A percentile compares a stretch with the other conserved stretches of the same genome.
Evolutionary conservation across 2,888 invertebrate genomes (phyloP).

Genomic region (Nephrotoma guestfalica): DNA sequence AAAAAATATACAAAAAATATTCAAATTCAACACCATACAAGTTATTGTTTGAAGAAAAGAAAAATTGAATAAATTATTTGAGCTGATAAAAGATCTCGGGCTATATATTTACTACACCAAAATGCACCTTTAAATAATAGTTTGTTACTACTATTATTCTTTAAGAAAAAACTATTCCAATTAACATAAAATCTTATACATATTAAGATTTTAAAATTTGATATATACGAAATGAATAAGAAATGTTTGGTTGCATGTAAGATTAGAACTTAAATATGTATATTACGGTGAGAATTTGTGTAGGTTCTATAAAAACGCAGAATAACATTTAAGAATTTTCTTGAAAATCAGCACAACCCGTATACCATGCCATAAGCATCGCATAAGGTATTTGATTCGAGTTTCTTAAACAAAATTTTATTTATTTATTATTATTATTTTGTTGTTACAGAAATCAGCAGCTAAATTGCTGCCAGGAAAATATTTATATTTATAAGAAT

Average conservation of each 20-base stretch:
- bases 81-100: background rate
- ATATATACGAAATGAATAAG: background rate
- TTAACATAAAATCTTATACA: background rate
- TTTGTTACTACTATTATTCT: background rate
- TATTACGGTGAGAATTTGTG: background rate
- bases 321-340: background rate
- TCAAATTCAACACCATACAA: background rate
- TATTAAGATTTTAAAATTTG: background rate
- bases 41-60: background rate
- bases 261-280: background rate
- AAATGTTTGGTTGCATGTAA: background rate
- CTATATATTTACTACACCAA: background rate
- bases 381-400: background rate
- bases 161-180: background rate
- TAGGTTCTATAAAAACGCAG: background rate
- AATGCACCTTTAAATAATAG: background rate
- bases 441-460: background rate
- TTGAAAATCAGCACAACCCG: background rate
- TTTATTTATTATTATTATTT: background rate
- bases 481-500: background rate
- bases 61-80: background rate
- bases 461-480: background rate
- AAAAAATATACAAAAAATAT: background rate
- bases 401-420: background rate
- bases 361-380: background rate